phyloP scores from a whole-genome alignment of 2,113 vertebrate species.

The Sorex fumeus region DNA sequence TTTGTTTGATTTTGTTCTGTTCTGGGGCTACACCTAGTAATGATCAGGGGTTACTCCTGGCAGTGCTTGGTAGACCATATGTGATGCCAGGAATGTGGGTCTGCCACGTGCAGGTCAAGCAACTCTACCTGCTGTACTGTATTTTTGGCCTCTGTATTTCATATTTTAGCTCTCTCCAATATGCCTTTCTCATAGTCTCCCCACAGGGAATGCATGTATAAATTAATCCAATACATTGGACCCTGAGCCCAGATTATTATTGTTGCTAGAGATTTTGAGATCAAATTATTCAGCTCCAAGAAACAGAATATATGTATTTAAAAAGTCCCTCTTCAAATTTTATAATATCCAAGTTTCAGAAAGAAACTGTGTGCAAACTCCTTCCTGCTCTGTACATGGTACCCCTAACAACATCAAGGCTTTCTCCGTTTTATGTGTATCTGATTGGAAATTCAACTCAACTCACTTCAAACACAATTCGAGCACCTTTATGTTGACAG shows the following conservation, averaged over 20 bases:
- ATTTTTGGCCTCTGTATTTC: too few species aligned
- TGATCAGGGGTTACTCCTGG: too few species aligned
- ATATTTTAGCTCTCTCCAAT: too few species aligned
- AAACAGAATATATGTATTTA: conserved; percentile 8
- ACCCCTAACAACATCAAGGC: background rate
- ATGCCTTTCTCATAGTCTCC: background rate
- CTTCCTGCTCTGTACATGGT: background rate
- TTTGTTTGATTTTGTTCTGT: too few species aligned
- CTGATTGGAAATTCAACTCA: conserved; percentile 80
- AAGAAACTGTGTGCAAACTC: background rate
- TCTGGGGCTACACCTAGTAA: too few species aligned
- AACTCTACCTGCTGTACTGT: too few species aligned
- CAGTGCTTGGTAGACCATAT: too few species aligned
- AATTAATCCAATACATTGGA: background rate
- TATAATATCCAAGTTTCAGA: conserved; percentile 53
- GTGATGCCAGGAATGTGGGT: too few species aligned
- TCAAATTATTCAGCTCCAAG: conserved; percentile 15
- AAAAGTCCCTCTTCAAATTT: conserved; percentile 46
- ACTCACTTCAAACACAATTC: conserved; percentile 75
- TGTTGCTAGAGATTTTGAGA: conserved; percentile 45
- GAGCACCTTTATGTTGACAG: conserved; percentile 76
- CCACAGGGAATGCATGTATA: background rate
- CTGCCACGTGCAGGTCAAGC: too few species aligned
- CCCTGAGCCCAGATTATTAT: background rate
- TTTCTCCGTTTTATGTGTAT: background rate